Evolutionary conservation across 2,113 vertebrate genomes (phyloP).

Genomic region (Leptodactylus fuscus): DNA sequence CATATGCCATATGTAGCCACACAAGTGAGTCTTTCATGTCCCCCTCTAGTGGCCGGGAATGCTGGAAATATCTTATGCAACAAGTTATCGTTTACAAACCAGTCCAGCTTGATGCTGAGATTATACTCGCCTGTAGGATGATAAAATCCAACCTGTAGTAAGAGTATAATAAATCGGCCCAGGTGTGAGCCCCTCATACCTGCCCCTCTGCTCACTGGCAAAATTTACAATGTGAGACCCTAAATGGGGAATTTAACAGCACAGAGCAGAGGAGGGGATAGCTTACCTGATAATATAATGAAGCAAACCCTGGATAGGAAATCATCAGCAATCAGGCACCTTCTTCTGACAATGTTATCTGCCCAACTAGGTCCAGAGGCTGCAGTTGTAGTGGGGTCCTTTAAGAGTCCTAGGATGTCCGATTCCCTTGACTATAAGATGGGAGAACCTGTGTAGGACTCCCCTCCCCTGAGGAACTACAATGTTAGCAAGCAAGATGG

Average conservation of each 20-base stretch:
- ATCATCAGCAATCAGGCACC: no score
- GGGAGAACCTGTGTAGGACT: background rate
- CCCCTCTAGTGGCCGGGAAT: background rate
- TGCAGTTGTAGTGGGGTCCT: no score
- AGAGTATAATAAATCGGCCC: conserved; percentile 12
- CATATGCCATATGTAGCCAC: background rate
- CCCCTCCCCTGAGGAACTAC: background rate
- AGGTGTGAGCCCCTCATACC: no score
- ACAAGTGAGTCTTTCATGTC: conserved; percentile 2
- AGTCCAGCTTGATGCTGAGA: conserved; percentile 25
- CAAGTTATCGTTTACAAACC: conserved; percentile 3
- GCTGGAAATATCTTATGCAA: conserved; percentile 9
- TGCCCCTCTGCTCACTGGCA: no score
- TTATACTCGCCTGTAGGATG: background rate
- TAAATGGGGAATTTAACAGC: background rate
- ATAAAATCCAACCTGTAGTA: conserved; percentile 21
- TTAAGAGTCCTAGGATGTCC: background rate
- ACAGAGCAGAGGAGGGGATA: background rate
- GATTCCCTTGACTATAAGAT: background rate
- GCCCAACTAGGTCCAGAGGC: no score
- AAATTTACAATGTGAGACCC: conserved; percentile 12
- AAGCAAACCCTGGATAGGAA: no score
- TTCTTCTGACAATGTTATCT: no score
- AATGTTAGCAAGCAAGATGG: background rate
- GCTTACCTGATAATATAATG: background rate